Conservation (phyloP, 1,140 invertebrate genomes). For the Halyomorpha halys region DNA sequence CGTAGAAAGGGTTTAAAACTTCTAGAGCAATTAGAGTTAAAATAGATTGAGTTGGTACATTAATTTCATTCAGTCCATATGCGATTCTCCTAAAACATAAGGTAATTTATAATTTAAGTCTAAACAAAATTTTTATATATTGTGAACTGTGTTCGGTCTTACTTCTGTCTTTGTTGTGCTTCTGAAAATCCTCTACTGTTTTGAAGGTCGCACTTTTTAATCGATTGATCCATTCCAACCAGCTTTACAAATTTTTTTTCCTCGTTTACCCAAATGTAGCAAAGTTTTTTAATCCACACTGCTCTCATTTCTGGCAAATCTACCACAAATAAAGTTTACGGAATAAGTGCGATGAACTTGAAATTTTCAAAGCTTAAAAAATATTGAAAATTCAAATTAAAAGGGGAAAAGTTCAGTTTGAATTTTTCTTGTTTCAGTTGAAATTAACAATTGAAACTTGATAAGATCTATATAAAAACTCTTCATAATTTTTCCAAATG, state of each 20-base stretch:
- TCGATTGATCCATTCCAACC: constrained; percentile 50
- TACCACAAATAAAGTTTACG: constrained; percentile 23
- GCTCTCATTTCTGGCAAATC: constrained; percentile 36
- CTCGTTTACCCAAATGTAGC: constrained; percentile 56
- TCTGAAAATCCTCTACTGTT: constrained; percentile 44
- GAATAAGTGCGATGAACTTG: too few relatives aligned
- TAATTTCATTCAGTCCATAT: constrained; percentile 72
- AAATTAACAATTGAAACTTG: too few relatives aligned
- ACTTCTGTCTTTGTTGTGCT: constrained; percentile 42
- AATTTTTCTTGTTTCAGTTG: too few relatives aligned
- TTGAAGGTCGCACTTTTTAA: constrained; percentile 49
- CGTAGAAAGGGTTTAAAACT: constrained; percentile 89
- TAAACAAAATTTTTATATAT: not conserved
- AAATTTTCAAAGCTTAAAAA: too few relatives aligned
- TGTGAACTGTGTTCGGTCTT: constrained; percentile 15
- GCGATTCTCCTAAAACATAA: constrained; percentile 49
- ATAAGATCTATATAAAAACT: too few relatives aligned
- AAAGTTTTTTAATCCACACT: constrained; percentile 56
- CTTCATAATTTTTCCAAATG: too few relatives aligned
- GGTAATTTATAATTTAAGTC: not conserved
- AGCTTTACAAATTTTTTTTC: constrained; percentile 49
- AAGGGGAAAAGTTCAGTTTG: too few relatives aligned
- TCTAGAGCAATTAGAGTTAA: constrained; percentile 61
- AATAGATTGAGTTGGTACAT: constrained; percentile 61
- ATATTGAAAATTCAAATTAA: too few relatives aligned